Base-by-base conservation (phyloP, 2,113 vertebrate species). In the Petroica traversi region DNA sequence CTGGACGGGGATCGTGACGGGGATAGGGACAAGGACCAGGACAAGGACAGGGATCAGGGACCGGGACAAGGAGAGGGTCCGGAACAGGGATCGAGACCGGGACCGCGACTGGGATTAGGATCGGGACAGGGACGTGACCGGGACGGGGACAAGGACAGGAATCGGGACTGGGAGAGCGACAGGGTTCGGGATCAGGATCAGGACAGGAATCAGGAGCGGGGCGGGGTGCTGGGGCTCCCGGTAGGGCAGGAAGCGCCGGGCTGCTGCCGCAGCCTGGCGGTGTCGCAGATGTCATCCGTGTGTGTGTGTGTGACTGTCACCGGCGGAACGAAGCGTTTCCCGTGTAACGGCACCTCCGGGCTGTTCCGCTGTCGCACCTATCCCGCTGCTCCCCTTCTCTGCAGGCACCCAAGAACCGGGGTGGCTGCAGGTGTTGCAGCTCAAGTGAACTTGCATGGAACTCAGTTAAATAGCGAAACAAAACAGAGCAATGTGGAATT, bases 401-500 rank as follows among this genome's bases (percentile, higher is more conserved):
- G 29, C 28, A 1, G 34, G 48, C 63, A 0, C 12, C 3, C 19
- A 0, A 14, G 31, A 11, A 3, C 15, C 6, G 2, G 16, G 3
- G 1, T 0, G 5, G 7, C 28, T 14, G 57, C 16, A 0, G 40
- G 26, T 6, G 3, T 1, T 13, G 71, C 43, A 12, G 24, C 52
- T 38, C n/a, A 4, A 36, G 29, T 6, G 6, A 71, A 11, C 24
- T 1, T 1, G 2, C 10, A 0, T 12, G 34, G 61, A n/a, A 66
- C 15, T 33, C 7, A 1, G 5, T 29, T 4, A 11, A 33, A 23
- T 17, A 7, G 2, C 43, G 4, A 23, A 64, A 51, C 31, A 7
- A 23, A 57, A 3, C 17, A 3, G 23, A 6, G 8, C 1, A 0
- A 4, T 0, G 19, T 3, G 34, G 19, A 4, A 1, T 19, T 59